These are phyloP conservation scores for Himalopsyche japonica DNA, from an alignment of 2,888 invertebrate genomes.

Conservation along the genomic window DNA sequence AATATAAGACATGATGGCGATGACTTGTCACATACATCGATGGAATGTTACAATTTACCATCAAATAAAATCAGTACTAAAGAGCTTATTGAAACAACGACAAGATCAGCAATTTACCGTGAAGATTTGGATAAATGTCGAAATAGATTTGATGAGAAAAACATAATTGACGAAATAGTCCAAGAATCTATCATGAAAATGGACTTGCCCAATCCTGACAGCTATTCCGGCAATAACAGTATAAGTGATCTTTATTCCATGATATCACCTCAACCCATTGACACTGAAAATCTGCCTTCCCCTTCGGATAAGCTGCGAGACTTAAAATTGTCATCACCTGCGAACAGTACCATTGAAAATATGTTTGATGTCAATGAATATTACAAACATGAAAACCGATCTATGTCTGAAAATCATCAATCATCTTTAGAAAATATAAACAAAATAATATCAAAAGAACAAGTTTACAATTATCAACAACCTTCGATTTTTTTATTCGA, in stretches of 20 bases:
- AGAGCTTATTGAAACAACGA: background rate
- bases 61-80: background rate
- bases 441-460: background rate
- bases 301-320: slow-evolving; percentile 69
- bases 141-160: slow-evolving; percentile 2
- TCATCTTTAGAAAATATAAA: background rate
- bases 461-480: background rate
- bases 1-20: background rate
- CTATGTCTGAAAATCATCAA: background rate
- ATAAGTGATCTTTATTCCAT: slow-evolving; percentile 32
- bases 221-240: background rate
- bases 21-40: background rate
- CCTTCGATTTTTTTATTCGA: background rate
- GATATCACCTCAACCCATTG: slow-evolving; percentile 29
- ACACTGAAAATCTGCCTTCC: slow-evolving; percentile 63
- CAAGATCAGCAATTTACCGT: background rate
- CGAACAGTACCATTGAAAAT: background rate
- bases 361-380: background rate
- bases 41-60: background rate
- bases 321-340: slow-evolving; percentile 54
- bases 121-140: background rate
- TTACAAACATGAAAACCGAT: background rate
- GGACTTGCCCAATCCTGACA: slow-evolving; percentile 43
- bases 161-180: slow-evolving; percentile 49
- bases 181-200: slow-evolving; percentile 50